These are phyloP conservation scores for Chiloscyllium punctatum DNA, from an alignment of 2,797 vertebrate genomes.

Conservation along the genomic window DNA sequence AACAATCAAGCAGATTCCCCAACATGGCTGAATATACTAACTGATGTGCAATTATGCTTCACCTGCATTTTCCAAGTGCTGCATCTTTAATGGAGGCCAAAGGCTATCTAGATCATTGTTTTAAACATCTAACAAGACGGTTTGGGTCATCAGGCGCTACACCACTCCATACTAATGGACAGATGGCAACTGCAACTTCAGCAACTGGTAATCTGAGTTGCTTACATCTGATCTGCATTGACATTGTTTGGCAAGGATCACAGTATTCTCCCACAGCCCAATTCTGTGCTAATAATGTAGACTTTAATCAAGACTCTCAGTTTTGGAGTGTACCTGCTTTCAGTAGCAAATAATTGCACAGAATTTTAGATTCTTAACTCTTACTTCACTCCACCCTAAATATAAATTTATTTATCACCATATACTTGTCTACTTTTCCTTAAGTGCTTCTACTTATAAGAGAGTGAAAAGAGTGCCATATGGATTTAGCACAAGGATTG, in stretches of 20 bases:
- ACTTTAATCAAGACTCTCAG: not conserved
- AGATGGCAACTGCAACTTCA: not conserved
- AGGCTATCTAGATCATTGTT: not conserved
- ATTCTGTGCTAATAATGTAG: not conserved
- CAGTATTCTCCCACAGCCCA: not conserved
- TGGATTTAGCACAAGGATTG: not conserved
- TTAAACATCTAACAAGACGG: not conserved
- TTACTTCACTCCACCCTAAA: not conserved
- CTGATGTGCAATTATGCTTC: not conserved
- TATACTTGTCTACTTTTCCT: not conserved
- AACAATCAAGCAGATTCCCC: not conserved
- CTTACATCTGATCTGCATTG: not conserved
- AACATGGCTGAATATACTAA: not conserved
- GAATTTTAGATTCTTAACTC: not conserved
- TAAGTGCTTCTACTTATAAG: not conserved
- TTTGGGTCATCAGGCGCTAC: not conserved
- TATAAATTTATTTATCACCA: not conserved
- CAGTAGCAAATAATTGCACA: not conserved
- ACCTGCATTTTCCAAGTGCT: not conserved
- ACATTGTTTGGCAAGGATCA: not conserved
- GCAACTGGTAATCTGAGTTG: not conserved
- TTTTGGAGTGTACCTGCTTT: not conserved
- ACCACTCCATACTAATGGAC: not conserved
- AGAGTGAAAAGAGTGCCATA: not conserved
- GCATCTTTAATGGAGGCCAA: not conserved